Conservation (phyloP, 1,140 invertebrate species). For the Parasteatoda tepidariorum region DNA sequence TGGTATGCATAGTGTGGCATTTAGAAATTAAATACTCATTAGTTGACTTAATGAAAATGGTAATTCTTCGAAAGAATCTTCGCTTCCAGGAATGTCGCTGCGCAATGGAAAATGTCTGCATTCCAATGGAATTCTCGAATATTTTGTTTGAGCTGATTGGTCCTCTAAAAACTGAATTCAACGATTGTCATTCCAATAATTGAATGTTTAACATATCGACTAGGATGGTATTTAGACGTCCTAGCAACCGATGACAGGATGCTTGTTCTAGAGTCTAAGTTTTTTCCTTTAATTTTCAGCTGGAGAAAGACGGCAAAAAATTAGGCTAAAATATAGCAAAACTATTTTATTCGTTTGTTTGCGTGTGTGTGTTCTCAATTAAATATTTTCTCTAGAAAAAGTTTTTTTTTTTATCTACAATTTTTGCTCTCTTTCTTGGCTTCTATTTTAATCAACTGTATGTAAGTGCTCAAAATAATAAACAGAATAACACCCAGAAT, state of each 20-base stretch:
- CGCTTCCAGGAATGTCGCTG: not conserved
- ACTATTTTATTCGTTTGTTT: too few species aligned
- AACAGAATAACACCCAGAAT: too few species aligned
- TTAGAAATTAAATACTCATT: conserved; percentile 54
- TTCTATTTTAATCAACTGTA: too few species aligned
- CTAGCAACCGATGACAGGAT: conserved; percentile 10
- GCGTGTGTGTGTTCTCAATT: too few species aligned
- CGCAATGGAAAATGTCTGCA: not conserved
- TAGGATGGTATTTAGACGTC: not conserved
- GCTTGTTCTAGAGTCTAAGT: too few species aligned
- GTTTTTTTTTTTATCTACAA: too few species aligned
- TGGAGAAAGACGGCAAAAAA: not conserved
- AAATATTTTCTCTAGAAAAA: too few species aligned
- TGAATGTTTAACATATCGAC: conserved; percentile 13
- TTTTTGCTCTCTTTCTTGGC: too few species aligned
- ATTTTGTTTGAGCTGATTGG: conserved; percentile 40
- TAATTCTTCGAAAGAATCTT: conserved; percentile 53
- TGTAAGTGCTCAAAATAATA: too few species aligned
- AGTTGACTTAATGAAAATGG: conserved; percentile 49
- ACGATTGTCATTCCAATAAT: conserved; percentile 30
- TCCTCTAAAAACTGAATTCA: conserved; percentile 20
- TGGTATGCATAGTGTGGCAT: not conserved
- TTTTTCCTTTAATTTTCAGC: too few species aligned
- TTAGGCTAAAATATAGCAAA: too few species aligned
- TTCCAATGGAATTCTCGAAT: conserved; percentile 10